Base-by-base conservation (phyloP, 2,113 vertebrate species). In the Murina feae region DNA sequence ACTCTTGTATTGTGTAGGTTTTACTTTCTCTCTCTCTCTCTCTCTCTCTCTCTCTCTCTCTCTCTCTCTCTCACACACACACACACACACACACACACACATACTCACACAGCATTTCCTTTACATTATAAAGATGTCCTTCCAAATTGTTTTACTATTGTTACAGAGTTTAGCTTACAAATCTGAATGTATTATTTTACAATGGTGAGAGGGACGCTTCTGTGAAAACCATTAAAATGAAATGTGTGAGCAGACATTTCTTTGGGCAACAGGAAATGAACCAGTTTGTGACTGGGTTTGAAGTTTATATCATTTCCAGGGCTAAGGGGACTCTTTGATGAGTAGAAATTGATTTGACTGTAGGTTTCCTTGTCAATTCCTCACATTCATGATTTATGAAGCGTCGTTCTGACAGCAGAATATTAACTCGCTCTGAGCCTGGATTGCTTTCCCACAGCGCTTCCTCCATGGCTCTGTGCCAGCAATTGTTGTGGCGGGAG, bases 221-320 rank as follows among this genome's bases (percentile, higher is more conserved):
- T 97, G 97, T 90, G 96, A 96, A 96, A 96, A 60, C 20, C 86
- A 97, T 96, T 95, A 96, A 95, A 94, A 79, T 55, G 51, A 92
- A 94, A 82, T 39, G 49, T 80, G 58, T 6, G 16, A 94, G 44
- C 60, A 92, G 87, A 87, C 87, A 21, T 94, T 93, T 96, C 65
- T 95, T 76, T 68, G 44, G 39, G 91, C 74, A 93, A 90, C 78
- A 97, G 95, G 97, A 97, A 96, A 97, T 95, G 85, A 94, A 88
- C 32, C 53, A 93, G 95, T 95, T 88, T 92, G 35, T 94, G 85
- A 94, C 79, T 96, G 81, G 68, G 81, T 94, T 96, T 96, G 92
- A 97, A 90, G 78, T 93, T 92, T 88, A 75, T 89, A 93, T 93
- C 39, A 96, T 97, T 96, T 95, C 86, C 95, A 97, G 95, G 86